Evolutionary conservation across 2,888 invertebrate genomes (phyloP).

Genomic region (Gerris lacustris): DNA sequence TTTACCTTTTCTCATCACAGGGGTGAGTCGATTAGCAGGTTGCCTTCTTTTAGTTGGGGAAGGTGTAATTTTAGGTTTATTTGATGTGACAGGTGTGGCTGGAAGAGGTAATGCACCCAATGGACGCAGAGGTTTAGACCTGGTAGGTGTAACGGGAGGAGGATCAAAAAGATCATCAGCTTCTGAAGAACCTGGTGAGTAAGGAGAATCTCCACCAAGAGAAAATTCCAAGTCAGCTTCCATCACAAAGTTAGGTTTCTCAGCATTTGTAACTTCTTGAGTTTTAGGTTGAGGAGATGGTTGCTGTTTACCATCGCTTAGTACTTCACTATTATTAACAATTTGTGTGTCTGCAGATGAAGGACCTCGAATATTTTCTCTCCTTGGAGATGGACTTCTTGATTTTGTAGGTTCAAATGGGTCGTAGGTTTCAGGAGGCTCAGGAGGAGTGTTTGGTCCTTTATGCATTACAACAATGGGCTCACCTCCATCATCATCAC

Average conservation of each 20-base stretch:
- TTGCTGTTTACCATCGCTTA: neutral
- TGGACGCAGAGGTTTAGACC: neutral
- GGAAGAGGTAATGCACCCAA: conserved; percentile 1
- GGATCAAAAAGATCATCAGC: conserved; percentile 80
- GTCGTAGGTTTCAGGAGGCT: conserved; percentile 68
- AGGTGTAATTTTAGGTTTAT: conserved; percentile 20
- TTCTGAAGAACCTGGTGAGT: conserved; percentile 79
- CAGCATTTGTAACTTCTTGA: conserved; percentile 18
- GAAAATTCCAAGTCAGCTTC: conserved; percentile 20
- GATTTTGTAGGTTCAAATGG: conserved; percentile 85
- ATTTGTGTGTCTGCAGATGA: neutral
- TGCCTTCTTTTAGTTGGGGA: conserved; percentile 20
- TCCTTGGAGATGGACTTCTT: conserved; percentile 42
- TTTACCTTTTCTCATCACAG: conserved; percentile 18
- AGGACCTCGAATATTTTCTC: neutral
- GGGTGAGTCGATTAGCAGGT: conserved; percentile 12
- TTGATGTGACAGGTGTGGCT: conserved; percentile 2
- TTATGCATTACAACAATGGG: conserved; percentile 39
- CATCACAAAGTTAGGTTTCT: conserved; percentile 20
- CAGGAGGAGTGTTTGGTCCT: conserved; percentile 60
- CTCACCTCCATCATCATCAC: conserved; percentile 31
- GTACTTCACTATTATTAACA: neutral
- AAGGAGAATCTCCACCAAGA: conserved; percentile 48
- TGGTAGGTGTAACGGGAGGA: conserved; percentile 39
- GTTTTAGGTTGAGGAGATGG: neutral